A percentile compares a stretch with the other conserved stretches of the same genome.
phyloP scores from a whole-genome alignment of 2,797 vertebrate species.

The Chelon auratus region DNA sequence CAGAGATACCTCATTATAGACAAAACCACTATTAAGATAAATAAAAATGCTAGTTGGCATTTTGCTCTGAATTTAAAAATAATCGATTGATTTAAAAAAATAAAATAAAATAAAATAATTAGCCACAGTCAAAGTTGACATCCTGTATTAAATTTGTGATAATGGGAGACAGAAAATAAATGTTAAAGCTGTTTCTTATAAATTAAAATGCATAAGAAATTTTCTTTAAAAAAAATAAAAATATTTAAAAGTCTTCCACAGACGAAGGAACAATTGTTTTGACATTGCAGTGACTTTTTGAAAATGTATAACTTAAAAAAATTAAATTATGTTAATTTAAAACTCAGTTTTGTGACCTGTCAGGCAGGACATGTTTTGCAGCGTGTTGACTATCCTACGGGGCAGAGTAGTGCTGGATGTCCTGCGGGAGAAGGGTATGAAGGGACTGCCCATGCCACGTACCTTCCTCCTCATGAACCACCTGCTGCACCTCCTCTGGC shows the following conservation, averaged over 20 bases:
- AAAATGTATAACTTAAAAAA: not conserved
- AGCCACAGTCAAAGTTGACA: too few species aligned
- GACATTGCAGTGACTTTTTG: not conserved
- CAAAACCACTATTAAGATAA: not conserved
- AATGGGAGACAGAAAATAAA: too few species aligned
- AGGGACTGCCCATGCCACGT: slow-evolving; percentile 82
- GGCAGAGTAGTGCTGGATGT: slow-evolving; percentile 39
- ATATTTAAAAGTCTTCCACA: too few species aligned
- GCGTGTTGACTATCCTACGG: slow-evolving; percentile 11
- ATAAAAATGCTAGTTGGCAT: not conserved
- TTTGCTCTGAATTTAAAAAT: not conserved
- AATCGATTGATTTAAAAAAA: not conserved
- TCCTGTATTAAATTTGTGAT: too few species aligned
- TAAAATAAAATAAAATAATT: too few species aligned
- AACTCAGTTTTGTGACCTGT: slow-evolving; percentile 4
- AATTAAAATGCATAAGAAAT: too few species aligned
- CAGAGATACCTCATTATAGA: too few species aligned
- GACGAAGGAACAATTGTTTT: too few species aligned
- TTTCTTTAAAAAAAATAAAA: too few species aligned
- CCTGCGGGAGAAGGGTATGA: slow-evolving; percentile 70
- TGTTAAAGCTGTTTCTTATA: too few species aligned
- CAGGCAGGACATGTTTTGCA: slow-evolving; percentile 38
- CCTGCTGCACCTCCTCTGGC: slow-evolving; percentile 67
- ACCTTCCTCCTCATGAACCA: slow-evolving; percentile 87
- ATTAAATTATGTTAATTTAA: not conserved